Base-by-base conservation (phyloP, 2,888 invertebrate species). In the Rhimphoctona megacephalus region DNA sequence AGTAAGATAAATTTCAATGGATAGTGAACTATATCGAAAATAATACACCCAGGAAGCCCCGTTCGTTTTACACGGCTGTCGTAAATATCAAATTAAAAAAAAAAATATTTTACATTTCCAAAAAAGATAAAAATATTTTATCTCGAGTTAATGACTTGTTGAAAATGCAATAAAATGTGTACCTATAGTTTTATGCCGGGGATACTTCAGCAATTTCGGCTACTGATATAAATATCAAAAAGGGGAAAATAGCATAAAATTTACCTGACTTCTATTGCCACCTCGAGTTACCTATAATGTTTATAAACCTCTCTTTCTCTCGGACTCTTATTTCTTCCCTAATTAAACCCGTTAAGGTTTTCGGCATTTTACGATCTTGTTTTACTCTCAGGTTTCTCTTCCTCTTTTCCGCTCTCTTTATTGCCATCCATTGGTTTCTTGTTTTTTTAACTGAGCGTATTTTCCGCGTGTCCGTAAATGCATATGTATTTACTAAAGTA, bases 261-360 rank as follows among this genome's bases (percentile, higher is more conserved):
- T 67, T 72, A 77, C 72, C 80, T 73, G 76, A 66, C 57, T 77
- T 54, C 36, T 49, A 81, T 80, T 67, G 33, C 64, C 52, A 77
- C 46, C 66, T 54, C 19, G 54, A 67, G 72, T 72, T 67, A 70
- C 66, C 66, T 64, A 57, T 80, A 76, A 80, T 66, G 64, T 70
- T 76, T 72, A 54, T 72, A 83, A 86, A 72, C 52, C 69, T 85
- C 57, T 66, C 66, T 70, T 25, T 57, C 67, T 66, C 77, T 88
- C 8, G 39, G 66, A 80, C 70, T 80, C 76, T 83, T 88, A 89
- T 88, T 89, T 91, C 85, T 85, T 82, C 90, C 89, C 90, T 90
- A 92, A 92, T 92, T 92, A 89, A 91, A 91, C 90, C 90, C 90
- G 90, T 91, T 91, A 90, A 90, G 91, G 88, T 88, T 83, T 89